Percentiles rank a stretch among this genome's conserved stretches.
Conservation (phyloP, 2,113 vertebrate genomes). For the Rhodinocichla rosea region DNA sequence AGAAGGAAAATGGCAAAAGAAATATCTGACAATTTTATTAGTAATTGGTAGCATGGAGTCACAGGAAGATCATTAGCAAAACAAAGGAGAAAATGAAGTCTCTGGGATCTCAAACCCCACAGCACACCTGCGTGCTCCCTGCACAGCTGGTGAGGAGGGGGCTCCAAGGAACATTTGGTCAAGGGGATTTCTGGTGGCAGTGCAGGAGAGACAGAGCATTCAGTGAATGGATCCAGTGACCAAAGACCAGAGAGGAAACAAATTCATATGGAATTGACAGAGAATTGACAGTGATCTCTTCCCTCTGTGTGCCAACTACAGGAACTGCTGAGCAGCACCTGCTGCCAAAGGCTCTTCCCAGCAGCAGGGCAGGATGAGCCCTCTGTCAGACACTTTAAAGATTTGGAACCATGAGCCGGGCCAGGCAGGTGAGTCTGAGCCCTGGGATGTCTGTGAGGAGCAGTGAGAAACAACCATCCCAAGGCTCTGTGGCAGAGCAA, state of each 20-base stretch:
- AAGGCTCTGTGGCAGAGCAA: background rate
- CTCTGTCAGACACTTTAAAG: background rate
- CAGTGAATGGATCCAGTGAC: background rate
- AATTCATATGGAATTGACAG: rapidly evolving
- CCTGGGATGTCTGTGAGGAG: too few relatives aligned
- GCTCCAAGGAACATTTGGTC: background rate
- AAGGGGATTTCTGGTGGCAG: background rate
- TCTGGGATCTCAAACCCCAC: background rate
- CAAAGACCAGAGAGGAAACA: background rate
- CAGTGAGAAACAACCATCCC: background rate
- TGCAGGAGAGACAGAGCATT: background rate
- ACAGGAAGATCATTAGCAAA: background rate
- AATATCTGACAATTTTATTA: background rate
- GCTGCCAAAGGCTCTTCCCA: background rate
- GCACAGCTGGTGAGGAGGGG: background rate
- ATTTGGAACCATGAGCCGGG: rapidly evolving
- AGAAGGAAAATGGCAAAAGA: background rate
- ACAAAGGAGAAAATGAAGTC: background rate
- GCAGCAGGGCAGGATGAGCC: background rate
- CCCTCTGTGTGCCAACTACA: background rate
- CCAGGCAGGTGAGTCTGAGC: background rate
- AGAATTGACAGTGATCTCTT: background rate
- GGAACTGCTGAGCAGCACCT: background rate
- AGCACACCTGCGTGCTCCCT: background rate
- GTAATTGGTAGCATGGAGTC: background rate